These are phyloP conservation scores for Nephrotoma appendiculata DNA, from an alignment of 2,888 invertebrate genomes.

Conservation along the genomic window DNA sequence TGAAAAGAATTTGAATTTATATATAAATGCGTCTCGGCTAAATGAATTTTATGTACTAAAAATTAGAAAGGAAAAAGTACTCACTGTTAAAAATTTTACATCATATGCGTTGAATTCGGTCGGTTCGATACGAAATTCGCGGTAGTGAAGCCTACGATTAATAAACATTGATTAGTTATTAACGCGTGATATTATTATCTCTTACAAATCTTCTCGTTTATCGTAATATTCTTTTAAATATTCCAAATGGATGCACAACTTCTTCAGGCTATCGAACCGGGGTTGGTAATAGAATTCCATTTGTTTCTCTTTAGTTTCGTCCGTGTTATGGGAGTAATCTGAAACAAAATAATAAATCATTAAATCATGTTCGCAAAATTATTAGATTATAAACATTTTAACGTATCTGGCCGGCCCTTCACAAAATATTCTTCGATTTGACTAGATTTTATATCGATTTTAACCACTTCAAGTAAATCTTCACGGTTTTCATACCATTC, in stretches of 20 bases:
- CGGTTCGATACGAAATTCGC: conserved; percentile 11
- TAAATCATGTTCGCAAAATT: neutral
- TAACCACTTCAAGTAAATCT: conserved; percentile 44
- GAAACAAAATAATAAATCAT: neutral
- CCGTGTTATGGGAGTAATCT: conserved; percentile 21
- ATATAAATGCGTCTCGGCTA: neutral
- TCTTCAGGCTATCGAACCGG: conserved; percentile 54
- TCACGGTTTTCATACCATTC: conserved; percentile 49
- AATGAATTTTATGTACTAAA: neutral
- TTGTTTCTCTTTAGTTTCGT: conserved; percentile 20
- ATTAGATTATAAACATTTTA: conserved; percentile 40
- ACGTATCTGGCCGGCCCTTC: conserved; percentile 51
- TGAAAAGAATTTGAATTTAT: neutral
- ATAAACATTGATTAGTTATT: neutral
- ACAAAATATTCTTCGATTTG: conserved; percentile 44
- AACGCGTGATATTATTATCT: conserved; percentile 10
- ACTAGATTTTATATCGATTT: conserved; percentile 37
- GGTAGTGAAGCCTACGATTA: conserved; percentile 15
- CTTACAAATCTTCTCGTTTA: conserved; percentile 37
- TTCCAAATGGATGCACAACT: conserved; percentile 38
- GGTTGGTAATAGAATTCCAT: conserved; percentile 32
- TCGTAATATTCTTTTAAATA: conserved; percentile 42
- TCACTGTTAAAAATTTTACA: neutral
- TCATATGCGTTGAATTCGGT: neutral
- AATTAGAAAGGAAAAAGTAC: neutral